Evolutionary conservation across 2,113 vertebrate species (phyloP), one percentile per base, ranked within the genome.

Genomic region (Uria aalge): DNA sequence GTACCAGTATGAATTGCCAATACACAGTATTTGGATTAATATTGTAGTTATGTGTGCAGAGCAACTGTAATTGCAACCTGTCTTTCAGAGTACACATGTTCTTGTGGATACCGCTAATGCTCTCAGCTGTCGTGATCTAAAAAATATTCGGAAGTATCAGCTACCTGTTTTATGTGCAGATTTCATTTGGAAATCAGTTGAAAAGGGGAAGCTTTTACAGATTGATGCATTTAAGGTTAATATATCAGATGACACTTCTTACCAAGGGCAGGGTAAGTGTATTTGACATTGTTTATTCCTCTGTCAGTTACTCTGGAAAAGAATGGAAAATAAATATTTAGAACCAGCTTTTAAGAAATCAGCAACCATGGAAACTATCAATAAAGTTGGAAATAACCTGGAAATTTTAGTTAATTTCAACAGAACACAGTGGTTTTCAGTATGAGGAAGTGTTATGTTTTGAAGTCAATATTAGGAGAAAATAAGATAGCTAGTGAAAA

Each of bases 1-100:
- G 19, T 63, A 48, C n/a, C 41, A 50, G 41, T 16, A 48, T 75
- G 48, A 68, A 75, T 34, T 62, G 36, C 55, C 56, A 50, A 62
- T 43, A 62, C 30, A 38, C 15, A 41, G 23, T 36, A 29, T 75
- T 63, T 75, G 47, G 62, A 68, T 60, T 55, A 48, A 75, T 63
- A 34, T 9, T 55, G 47, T 41, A 66, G 38, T 41, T 80, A 40
- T 3, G 2, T 48, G 43, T 81, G 24, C 24, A 11, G 79, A 90
- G 72, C 34, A 20, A 18, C 53, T 67, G 36, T 45, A 36, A 57
- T 53, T 79, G 18, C 84, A 60, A 81, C 62, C 62, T 97, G 47
- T 73, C 89, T 92, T 92, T 95, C 96, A 99, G 99, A 99, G 98
- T 92, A 98, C 98, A 45, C 97, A 99, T 86, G 60, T 99, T 27